These are phyloP conservation scores for Forbesichthys agassizii DNA, from an alignment of 2,113 vertebrate genomes.

Conservation along the genomic window DNA sequence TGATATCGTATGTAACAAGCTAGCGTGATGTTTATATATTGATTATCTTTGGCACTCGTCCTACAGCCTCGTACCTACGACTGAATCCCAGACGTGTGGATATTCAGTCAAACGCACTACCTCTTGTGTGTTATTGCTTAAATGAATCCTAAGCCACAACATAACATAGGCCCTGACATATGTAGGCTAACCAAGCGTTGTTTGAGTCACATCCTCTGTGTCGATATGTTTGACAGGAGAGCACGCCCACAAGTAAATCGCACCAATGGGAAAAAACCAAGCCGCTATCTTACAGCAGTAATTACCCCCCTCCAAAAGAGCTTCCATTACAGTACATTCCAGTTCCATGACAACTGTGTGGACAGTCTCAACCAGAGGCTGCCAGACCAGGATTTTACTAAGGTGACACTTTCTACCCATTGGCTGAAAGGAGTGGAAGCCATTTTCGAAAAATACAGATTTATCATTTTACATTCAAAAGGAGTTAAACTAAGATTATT, in stretches of 20 bases:
- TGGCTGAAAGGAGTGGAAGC: constrained; percentile 4
- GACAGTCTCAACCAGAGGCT: not conserved
- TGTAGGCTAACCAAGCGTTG: constrained; percentile 22
- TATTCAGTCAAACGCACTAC: too few species aligned
- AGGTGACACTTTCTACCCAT: constrained; percentile 40
- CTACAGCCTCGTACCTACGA: too few species aligned
- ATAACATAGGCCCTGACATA: constrained; percentile 1
- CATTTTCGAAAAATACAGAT: not conserved
- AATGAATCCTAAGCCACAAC: not conserved
- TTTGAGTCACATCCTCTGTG: constrained; percentile 20
- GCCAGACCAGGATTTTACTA: constrained; percentile 27
- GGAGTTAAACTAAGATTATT: not conserved
- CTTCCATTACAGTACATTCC: constrained; percentile 56
- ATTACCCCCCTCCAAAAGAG: constrained; percentile 19
- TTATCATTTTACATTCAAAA: not conserved
- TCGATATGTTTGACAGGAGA: constrained; percentile 54
- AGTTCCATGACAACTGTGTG: constrained; percentile 55
- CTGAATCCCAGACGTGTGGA: too few species aligned
- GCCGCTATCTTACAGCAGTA: constrained; percentile 19
- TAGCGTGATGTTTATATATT: too few species aligned
- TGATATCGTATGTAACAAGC: too few species aligned
- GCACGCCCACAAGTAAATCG: constrained; percentile 22
- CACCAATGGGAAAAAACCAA: constrained; percentile 19
- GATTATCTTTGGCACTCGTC: too few species aligned
- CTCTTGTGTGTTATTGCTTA: too few species aligned